These are phyloP conservation scores for Ligdia adustata DNA, from an alignment of 2,888 invertebrate genomes.

Conservation along the genomic window DNA sequence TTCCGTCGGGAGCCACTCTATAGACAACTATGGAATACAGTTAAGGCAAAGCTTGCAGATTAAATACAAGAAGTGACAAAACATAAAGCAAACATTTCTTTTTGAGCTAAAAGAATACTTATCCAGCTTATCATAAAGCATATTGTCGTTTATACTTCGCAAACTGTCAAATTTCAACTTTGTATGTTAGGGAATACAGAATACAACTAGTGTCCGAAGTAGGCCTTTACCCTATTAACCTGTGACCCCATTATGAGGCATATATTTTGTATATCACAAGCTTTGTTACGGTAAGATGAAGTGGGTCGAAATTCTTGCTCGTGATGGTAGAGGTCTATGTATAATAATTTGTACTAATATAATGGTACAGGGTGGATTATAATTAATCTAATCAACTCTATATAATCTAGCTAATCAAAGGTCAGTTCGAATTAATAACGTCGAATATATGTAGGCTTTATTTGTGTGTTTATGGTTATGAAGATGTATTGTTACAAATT, in stretches of 20 bases:
- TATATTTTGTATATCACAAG: constrained; percentile 31
- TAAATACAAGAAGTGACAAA: background rate
- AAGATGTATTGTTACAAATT: background rate
- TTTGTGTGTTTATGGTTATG: background rate
- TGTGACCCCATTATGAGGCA: constrained; percentile 54
- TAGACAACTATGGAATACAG: no score
- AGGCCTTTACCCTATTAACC: constrained; percentile 55
- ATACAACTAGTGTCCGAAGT: constrained; percentile 35
- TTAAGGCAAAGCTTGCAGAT: no score
- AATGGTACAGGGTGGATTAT: constrained; percentile 11
- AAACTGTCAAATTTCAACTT: constrained; percentile 14
- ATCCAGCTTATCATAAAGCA: constrained; percentile 6
- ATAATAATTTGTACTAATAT: no score
- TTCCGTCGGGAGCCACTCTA: no score
- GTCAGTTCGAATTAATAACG: background rate
- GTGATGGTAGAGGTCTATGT: constrained; percentile 12
- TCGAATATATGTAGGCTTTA: background rate
- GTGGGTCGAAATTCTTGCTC: constrained; percentile 27
- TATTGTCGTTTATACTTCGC: constrained; percentile 12
- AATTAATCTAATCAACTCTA: background rate
- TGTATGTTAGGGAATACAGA: constrained; percentile 14
- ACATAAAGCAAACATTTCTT: background rate
- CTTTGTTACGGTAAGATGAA: constrained; percentile 42
- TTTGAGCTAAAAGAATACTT: constrained; percentile 10
- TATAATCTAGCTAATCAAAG: constrained; percentile 4